Conservation (phyloP, 2,888 invertebrate genomes). For the Drosophila affinis region DNA sequence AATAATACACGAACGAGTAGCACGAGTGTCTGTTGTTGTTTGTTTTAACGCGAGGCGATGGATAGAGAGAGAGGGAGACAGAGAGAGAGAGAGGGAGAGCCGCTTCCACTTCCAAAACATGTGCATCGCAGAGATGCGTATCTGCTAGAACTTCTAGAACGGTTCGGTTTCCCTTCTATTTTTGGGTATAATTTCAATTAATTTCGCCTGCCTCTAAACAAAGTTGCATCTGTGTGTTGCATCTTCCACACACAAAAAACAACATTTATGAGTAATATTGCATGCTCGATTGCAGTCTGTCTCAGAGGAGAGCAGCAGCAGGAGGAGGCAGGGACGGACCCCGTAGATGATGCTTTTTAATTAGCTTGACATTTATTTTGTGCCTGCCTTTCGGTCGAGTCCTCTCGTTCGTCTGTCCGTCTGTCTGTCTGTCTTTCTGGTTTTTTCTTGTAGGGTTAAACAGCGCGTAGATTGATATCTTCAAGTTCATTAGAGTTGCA, state of each 20-base stretch:
- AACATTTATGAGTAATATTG: constrained; percentile 27
- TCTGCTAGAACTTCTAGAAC: constrained; percentile 54
- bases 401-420: constrained; percentile 3
- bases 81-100: constrained; percentile 3
- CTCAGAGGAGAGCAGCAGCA: not conserved
- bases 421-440: not conserved
- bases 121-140: constrained; percentile 63
- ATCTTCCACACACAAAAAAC: not conserved
- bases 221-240: constrained; percentile 16
- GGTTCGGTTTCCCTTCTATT: constrained; percentile 36
- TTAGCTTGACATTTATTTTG: constrained; percentile 72
- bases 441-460: constrained; percentile 64
- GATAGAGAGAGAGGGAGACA: not conserved
- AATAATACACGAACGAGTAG: constrained; percentile 54
- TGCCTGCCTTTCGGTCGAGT: constrained; percentile 22
- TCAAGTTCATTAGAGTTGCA: constrained; percentile 78
- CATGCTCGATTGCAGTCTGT: constrained; percentile 29
- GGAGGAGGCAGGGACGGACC: not conserved
- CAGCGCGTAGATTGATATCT: constrained; percentile 79
- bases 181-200: constrained; percentile 61
- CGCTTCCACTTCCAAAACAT: no score
- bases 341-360: constrained; percentile 61
- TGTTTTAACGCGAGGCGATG: constrained; percentile 64
- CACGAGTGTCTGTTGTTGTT: constrained; percentile 60
- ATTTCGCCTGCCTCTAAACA: constrained; percentile 47